These are phyloP conservation scores for Prunella himalayana DNA, from an alignment of 2,113 vertebrate genomes.

Conservation along the genomic window DNA sequence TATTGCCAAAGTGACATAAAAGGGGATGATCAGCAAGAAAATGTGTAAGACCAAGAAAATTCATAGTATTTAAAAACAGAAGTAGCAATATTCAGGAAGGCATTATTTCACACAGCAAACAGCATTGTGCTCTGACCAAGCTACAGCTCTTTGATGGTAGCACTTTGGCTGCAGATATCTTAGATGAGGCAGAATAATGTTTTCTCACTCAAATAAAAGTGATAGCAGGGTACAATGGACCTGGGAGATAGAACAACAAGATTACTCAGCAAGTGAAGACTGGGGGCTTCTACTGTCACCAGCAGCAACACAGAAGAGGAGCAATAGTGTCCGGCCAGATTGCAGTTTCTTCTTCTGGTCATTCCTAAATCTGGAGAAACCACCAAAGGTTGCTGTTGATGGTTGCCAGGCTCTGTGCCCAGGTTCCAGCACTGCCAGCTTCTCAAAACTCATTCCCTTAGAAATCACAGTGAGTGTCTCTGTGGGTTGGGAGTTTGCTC, in stretches of 20 bases:
- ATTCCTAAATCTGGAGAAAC: background rate
- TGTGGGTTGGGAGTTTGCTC: background rate
- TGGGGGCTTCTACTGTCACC: background rate
- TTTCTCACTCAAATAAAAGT: background rate
- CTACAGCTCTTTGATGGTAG: background rate
- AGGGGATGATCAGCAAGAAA: background rate
- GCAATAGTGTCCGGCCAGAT: background rate
- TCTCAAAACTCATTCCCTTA: background rate
- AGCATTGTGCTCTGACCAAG: background rate
- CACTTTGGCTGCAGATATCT: background rate
- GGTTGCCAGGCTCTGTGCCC: background rate
- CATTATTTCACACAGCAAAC: background rate
- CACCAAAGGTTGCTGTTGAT: background rate
- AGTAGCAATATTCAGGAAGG: background rate
- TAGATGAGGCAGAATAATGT: background rate
- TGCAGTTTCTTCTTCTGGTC: background rate
- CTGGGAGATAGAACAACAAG: background rate
- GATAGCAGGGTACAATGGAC: background rate
- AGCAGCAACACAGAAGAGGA: background rate
- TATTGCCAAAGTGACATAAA: background rate
- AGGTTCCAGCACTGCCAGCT: background rate
- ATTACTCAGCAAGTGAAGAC: background rate
- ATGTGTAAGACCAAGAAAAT: background rate
- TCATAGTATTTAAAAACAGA: background rate
- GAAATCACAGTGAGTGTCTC: background rate